Percentiles rank a stretch among this genome's conserved stretches.
These are phyloP conservation scores for Teleogryllus oceanicus DNA, from an alignment of 2,888 invertebrate genomes.

Conservation along the genomic window DNA sequence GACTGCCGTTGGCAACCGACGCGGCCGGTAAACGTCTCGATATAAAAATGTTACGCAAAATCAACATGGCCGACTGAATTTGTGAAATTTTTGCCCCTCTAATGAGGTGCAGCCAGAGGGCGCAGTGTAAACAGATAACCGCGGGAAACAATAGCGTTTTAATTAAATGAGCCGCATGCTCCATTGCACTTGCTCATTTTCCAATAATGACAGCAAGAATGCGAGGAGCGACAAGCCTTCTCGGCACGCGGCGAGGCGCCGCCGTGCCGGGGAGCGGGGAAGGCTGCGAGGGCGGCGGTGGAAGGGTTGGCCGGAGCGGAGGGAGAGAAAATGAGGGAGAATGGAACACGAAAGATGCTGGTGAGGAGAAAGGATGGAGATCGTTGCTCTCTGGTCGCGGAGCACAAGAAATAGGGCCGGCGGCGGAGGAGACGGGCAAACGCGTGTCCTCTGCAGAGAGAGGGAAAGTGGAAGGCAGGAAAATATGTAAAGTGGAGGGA, in stretches of 20 bases:
- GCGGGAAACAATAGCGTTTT: conserved; percentile 18
- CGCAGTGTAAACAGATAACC: conserved; percentile 9
- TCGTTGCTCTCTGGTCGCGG: background rate
- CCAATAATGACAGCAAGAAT: conserved; percentile 18
- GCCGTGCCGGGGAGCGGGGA: background rate
- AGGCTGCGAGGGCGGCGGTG: background rate
- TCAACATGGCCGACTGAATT: conserved; percentile 18
- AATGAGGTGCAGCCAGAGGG: background rate
- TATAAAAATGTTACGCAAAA: conserved; percentile 2
- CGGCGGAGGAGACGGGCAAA: background rate
- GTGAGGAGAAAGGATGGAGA: background rate
- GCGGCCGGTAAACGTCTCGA: background rate
- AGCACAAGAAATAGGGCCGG: background rate
- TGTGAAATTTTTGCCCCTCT: background rate
- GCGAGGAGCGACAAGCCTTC: background rate
- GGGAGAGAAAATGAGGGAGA: background rate
- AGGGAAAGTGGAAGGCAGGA: background rate
- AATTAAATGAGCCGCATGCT: conserved; percentile 1
- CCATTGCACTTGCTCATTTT: conserved; percentile 9
- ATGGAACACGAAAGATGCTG: too few relatives aligned
- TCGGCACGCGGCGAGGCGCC: conserved; percentile 7
- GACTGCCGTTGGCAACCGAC: background rate
- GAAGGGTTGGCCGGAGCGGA: background rate
- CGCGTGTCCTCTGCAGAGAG: background rate
- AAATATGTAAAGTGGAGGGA: background rate